A percentile compares a stretch with the other conserved stretches of the same genome.
Evolutionary conservation across 2,888 invertebrate genomes (phyloP).

Genomic region (Leuctra nigra): DNA sequence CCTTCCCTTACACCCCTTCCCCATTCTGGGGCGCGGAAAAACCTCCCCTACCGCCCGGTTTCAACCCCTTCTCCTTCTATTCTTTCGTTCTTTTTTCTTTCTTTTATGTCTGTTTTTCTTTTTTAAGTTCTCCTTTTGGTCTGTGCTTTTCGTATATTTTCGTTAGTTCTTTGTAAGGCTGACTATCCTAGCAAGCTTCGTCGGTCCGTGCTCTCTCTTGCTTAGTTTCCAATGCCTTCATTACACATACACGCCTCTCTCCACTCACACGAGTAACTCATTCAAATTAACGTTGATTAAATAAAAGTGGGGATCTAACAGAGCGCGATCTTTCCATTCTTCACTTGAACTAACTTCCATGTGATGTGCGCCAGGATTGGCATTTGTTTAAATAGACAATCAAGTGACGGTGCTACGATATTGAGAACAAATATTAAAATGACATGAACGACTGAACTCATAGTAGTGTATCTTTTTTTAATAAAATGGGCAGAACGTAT

Average conservation of each 20-base stretch:
- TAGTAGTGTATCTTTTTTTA: no score
- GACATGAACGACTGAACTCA: no score
- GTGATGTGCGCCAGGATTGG: no score
- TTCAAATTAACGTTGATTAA: slow-evolving; percentile 1
- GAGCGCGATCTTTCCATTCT: no score
- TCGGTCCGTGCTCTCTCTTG: not conserved
- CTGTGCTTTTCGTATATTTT: slow-evolving; percentile 15
- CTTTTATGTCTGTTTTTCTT: not conserved
- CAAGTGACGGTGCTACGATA: no score
- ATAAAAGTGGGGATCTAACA: slow-evolving; percentile 6
- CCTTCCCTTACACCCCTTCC: slow-evolving; percentile 2
- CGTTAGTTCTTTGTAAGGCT: slow-evolving; percentile 16
- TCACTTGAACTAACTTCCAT: no score
- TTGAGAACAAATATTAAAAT: no score
- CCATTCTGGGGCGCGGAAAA: slow-evolving; percentile 9
- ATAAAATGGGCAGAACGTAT: no score
- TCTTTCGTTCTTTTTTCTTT: slow-evolving; percentile 7
- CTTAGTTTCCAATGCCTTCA: not conserved
- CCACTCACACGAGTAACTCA: not conserved
- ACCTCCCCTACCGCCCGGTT: slow-evolving; percentile 9
- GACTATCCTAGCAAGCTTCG: slow-evolving; percentile 2
- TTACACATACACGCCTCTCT: slow-evolving; percentile 4
- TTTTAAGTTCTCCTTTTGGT: slow-evolving; percentile 11
- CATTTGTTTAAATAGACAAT: no score
- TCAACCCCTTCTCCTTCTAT: slow-evolving; percentile 13